Conservation (phyloP, 1,140 invertebrate genomes). For the Hydropsyche tenuis region DNA sequence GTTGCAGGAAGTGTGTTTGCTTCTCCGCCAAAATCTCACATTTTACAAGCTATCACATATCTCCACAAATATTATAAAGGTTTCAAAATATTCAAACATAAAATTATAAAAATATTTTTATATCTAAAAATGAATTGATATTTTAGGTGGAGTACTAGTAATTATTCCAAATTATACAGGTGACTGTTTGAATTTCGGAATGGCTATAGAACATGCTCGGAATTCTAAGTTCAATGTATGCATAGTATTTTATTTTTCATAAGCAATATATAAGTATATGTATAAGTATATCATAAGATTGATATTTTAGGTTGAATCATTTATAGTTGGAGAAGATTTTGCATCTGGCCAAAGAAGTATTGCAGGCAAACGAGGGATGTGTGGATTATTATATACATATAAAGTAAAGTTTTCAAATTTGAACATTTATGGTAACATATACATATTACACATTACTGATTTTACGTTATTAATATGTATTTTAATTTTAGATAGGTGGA, state of each 20-base stretch:
- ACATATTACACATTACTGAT: no score
- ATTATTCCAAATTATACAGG: slow-evolving; percentile 88
- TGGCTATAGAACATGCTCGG: slow-evolving; percentile 77
- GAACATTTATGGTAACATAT: no score
- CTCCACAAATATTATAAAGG: slow-evolving; percentile 64
- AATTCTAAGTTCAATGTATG: slow-evolving; percentile 68
- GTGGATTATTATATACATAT: slow-evolving; percentile 74
- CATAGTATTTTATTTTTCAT: slow-evolving; percentile 41
- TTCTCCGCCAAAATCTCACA: slow-evolving; percentile 74
- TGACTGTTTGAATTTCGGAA: slow-evolving; percentile 85
- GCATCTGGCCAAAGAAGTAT: slow-evolving; percentile 67
- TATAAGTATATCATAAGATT: neutral
- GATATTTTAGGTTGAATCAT: slow-evolving; percentile 65
- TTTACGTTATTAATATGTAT: slow-evolving; percentile 25
- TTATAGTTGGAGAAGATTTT: slow-evolving; percentile 78
- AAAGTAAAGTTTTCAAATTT: slow-evolving; percentile 63
- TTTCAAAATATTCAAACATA: slow-evolving; percentile 50
- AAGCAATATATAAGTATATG: neutral
- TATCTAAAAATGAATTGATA: slow-evolving; percentile 32
- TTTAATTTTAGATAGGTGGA: slow-evolving; percentile 73
- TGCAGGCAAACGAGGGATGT: slow-evolving; percentile 76
- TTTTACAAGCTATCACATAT: slow-evolving; percentile 71
- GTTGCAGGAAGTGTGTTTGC: slow-evolving; percentile 81
- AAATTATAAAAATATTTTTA: no score
- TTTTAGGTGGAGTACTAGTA: slow-evolving; percentile 73